These are phyloP conservation scores for Megaceryle alcyon DNA, from an alignment of 2,797 vertebrate genomes.

Conservation along the genomic window DNA sequence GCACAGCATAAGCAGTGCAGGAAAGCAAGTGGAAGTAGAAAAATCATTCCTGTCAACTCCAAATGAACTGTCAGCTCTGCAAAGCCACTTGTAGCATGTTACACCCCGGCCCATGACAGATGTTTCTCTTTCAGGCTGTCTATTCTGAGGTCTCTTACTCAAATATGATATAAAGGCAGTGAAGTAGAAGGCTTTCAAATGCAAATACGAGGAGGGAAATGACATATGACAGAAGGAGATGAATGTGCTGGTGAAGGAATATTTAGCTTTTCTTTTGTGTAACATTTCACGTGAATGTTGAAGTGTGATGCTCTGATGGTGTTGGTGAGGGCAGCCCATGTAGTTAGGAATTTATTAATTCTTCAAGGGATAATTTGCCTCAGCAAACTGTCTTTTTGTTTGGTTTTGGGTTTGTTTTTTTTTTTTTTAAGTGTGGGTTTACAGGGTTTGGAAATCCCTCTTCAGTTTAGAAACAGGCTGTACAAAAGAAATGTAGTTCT, in stretches of 20 bases:
- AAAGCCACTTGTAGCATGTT: background rate
- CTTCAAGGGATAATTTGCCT: background rate
- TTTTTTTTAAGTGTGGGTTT: background rate
- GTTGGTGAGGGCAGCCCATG: background rate
- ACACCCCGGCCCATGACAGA: background rate
- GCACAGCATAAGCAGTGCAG: background rate
- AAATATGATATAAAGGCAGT: background rate
- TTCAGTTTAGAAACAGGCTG: background rate
- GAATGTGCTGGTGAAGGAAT: background rate
- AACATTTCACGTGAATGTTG: background rate
- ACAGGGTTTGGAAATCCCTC: background rate
- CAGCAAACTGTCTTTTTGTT: background rate
- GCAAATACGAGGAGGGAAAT: slow-evolving; percentile 14
- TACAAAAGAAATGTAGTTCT: background rate
- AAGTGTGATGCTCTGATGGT: background rate
- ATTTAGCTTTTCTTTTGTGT: background rate
- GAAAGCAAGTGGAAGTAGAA: background rate
- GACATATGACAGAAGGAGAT: background rate
- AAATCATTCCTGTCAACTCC: background rate
- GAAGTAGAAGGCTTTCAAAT: slow-evolving; percentile 23
- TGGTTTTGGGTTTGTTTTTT: too few relatives aligned
- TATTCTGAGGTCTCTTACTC: background rate
- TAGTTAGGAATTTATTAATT: background rate
- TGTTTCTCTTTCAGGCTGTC: background rate
- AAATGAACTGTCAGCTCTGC: background rate